Evolutionary conservation across 2,888 invertebrate species (phyloP).

Genomic region (Asteroscopus sphinx): DNA sequence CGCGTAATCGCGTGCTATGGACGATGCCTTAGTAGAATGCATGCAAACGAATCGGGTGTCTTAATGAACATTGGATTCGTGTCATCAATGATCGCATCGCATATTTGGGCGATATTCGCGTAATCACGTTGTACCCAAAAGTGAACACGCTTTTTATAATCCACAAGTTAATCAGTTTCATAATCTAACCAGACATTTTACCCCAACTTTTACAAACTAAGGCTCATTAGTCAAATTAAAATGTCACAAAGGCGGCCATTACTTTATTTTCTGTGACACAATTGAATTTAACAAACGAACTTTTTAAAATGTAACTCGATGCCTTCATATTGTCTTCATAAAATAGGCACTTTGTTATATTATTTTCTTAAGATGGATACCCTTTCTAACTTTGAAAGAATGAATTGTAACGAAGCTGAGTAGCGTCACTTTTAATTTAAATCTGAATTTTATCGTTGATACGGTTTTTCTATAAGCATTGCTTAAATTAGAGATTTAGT

Average conservation of each 20-base stretch:
- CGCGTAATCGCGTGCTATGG: too few relatives aligned
- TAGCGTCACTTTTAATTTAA: not conserved
- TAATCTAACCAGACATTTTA: constrained; percentile 6
- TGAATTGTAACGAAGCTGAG: constrained; percentile 3
- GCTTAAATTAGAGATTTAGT: too few relatives aligned
- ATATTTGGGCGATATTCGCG: too few relatives aligned
- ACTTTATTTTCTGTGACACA: constrained; percentile 12
- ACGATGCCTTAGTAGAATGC: too few relatives aligned
- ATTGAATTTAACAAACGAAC: constrained; percentile 23
- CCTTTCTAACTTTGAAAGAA: constrained; percentile 1
- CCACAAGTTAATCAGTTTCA: not conserved
- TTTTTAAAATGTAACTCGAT: constrained; percentile 13
- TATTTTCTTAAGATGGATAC: constrained; percentile 7
- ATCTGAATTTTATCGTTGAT: not conserved
- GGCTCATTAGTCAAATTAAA: constrained; percentile 20
- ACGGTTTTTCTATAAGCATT: too few relatives aligned
- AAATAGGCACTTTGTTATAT: constrained; percentile 10
- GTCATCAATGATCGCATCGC: too few relatives aligned
- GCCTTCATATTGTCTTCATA: constrained; percentile 12
- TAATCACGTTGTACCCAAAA: too few relatives aligned
- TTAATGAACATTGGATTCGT: too few relatives aligned
- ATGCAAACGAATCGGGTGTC: too few relatives aligned
- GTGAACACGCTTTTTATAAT: not conserved
- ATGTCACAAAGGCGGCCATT: constrained; percentile 18
- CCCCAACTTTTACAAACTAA: constrained; percentile 14